Conservation (phyloP, 2,113 vertebrate genomes). For the Paradoxurus hermaphroditus region DNA sequence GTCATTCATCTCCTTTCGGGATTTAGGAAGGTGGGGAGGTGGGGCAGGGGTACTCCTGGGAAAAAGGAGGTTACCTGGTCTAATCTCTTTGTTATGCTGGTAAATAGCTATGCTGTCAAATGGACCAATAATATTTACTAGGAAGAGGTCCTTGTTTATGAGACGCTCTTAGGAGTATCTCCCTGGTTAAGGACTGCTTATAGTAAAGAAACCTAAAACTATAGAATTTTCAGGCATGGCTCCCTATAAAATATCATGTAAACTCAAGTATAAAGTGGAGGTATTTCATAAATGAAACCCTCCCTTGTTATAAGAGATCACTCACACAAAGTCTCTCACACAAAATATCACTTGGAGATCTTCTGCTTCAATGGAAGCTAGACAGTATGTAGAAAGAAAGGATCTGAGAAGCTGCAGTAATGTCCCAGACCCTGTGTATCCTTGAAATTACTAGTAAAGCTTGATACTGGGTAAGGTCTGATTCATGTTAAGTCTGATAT, state of each 20-base stretch:
- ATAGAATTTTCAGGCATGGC: background rate
- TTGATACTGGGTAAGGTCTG: background rate
- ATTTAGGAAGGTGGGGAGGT: background rate
- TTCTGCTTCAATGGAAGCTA: background rate
- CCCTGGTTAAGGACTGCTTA: background rate
- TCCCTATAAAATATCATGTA: background rate
- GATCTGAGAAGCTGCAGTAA: background rate
- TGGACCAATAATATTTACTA: background rate
- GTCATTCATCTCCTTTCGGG: background rate
- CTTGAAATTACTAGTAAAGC: constrained; percentile 8
- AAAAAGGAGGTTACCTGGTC: background rate
- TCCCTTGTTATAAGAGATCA: background rate
- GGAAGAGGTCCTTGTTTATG: background rate
- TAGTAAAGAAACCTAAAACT: background rate
- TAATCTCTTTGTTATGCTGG: background rate
- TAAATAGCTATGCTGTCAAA: background rate
- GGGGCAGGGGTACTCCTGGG: background rate
- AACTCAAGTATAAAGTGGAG: background rate
- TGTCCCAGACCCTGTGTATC: background rate
- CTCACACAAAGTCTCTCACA: too few species aligned
- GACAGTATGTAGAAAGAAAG: background rate
- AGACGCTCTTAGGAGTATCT: background rate
- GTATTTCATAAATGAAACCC: background rate
- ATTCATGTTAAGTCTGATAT: background rate
- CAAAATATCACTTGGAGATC: background rate